Base-by-base conservation (phyloP, 2,113 vertebrate species). In the Variabilichromis moorii region DNA sequence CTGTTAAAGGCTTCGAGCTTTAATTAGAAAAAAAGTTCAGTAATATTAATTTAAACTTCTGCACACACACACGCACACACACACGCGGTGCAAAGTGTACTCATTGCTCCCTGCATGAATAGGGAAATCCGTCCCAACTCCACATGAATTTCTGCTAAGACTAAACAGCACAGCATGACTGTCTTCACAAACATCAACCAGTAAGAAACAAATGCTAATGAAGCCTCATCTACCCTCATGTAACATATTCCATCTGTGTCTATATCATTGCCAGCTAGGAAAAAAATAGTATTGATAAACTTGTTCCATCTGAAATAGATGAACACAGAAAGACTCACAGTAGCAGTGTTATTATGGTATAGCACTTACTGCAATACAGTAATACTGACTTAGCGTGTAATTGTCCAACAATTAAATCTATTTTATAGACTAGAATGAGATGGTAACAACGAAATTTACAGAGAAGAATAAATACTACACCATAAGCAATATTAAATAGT, bases 111-210 rank as follows among this genome's bases (percentile, higher is more conserved):
- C 82, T 73, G 84, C 24, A 50, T 92, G 88, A 81, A 68, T 10
- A 31, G 78, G 59, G 83, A 89, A 93, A 91, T 85, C 63, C 81
- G 63, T 40, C 81, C 57, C 31, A 54, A 19, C 88, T 87, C 90
- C 85, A 87, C 91, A 83, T 88, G 90, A 90, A 83, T 83, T 87
- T 93, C 92, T 93, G 73, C 90, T 89, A 14, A 86, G 86, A 89
- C 89, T 86, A 92, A 94, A 92, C 86, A 68, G 82, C 88, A 85
- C 89, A 94, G 88, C 91, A 54, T 61, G 93, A 91, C 26, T 84
- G 91, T 91, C 89, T 89, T 89, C 73, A 47, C 81, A 85, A 68
- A 91, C 87, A 83, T 84, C 55, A 88, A 82, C 83, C 88, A 84
- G 80, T 80, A 33, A 55, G 88, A 90, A 90, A 91, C 88, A 85